phyloP scores from a whole-genome alignment of 2,797 vertebrate species.

The Phataginus tricuspis region DNA sequence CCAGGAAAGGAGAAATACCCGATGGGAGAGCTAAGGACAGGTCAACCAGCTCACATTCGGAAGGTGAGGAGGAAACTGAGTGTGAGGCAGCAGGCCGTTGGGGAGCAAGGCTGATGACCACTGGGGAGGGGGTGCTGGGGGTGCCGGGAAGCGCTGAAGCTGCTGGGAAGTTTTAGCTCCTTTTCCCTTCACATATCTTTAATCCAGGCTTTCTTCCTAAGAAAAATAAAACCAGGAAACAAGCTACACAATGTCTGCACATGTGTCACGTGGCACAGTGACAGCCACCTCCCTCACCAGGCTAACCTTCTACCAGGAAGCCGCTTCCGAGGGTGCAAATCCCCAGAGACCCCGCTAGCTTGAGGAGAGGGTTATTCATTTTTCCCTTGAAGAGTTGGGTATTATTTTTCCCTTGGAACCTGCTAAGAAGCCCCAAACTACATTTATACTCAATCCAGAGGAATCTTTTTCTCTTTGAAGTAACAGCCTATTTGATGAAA shows the following conservation, averaged over 20 bases:
- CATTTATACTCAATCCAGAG: background rate
- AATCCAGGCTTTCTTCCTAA: background rate
- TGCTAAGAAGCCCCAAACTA: background rate
- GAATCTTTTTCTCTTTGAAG: background rate
- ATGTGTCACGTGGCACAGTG: fast-evolving
- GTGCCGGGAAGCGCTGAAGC: background rate
- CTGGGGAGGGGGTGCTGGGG: background rate
- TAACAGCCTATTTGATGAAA: background rate
- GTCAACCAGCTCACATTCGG: background rate
- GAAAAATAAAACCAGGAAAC: constrained; percentile 29
- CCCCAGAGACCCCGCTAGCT: background rate
- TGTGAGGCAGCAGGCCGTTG: background rate
- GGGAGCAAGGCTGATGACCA: background rate
- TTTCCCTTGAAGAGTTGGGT: background rate
- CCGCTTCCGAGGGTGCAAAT: background rate
- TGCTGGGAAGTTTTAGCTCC: background rate
- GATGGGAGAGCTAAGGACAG: background rate
- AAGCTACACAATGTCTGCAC: background rate
- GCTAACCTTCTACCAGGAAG: background rate
- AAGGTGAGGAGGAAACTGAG: background rate
- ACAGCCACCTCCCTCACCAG: background rate
- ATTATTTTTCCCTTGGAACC: background rate
- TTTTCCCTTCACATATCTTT: background rate
- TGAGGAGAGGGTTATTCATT: background rate
- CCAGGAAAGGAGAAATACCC: background rate